Base-by-base conservation (phyloP, 2,797 vertebrate genomes). In the Balearica regulorum region DNA sequence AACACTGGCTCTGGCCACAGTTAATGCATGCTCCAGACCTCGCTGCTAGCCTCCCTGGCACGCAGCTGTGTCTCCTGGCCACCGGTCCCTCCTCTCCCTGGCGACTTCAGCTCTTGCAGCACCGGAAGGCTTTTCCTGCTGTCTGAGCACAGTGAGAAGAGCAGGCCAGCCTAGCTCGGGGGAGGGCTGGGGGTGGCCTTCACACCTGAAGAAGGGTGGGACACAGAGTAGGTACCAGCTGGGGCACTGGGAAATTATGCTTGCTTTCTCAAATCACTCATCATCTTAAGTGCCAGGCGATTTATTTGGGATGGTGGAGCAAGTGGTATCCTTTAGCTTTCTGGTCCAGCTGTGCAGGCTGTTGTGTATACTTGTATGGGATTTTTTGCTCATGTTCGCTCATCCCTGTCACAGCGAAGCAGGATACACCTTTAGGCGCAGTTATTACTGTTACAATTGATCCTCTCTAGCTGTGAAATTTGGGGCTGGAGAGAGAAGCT, bases 201-300 rank as follows among this genome's bases (percentile, higher is more conserved):
- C 16, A 18, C 16, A 9, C 29, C 7, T 2, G 16, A 39, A 49
- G 20, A 8, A 13, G 44, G 8, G 9, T n/a, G 26, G 22, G 19
- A 12, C 35, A 31, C 21, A 31, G 14, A 14, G 28, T 1, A n/a
- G 11, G 5, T 9, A 10, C 17, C 26, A 41, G 0, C 0, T 44
- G n/a, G 22, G 49, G 9, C 11, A 3, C 22, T 17, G 22, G 9
- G 10, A 66, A 69, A 22, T n/a, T 6, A 12, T 11, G 4, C 16
- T 80, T 51, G 4, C 41, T 39, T 51, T 69, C 21, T 25, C 13
- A 44, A 24, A 24, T 20, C 7, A 1, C 11, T 72, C 11, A 3
- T 9, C 0, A 0, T 6, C 4, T 29, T 29, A 15, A 44, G 19
- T 11, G 6, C 6, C 54, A 21, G 31, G 37, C 1, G 5, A 4